Conservation (phyloP, 2,888 invertebrate species). For the Drosophila birchii region DNA sequence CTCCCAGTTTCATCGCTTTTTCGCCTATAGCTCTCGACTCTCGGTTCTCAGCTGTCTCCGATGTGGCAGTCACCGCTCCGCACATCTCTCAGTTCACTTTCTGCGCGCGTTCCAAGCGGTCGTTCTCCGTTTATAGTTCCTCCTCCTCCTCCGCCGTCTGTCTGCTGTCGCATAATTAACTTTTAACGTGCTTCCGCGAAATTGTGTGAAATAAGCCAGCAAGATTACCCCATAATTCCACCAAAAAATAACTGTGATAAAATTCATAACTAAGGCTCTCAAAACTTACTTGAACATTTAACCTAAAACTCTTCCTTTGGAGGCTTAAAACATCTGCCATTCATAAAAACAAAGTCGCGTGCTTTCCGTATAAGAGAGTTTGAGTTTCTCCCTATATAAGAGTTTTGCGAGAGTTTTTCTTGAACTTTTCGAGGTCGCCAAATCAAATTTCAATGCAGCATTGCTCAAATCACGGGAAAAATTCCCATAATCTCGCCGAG, state of each 20-base stretch:
- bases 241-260: constrained; percentile 46
- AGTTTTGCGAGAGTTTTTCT: constrained; percentile 46
- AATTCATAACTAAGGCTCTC: constrained; percentile 17
- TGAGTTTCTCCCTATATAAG: constrained; percentile 45
- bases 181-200: constrained; percentile 57
- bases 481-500: constrained; percentile 3
- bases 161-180: constrained; percentile 17
- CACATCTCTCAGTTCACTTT: constrained; percentile 65
- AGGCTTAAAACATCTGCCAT: constrained; percentile 10
- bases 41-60: constrained; percentile 28
- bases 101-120: constrained; percentile 66
- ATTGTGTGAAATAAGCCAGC: constrained; percentile 17
- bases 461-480: constrained; percentile 1
- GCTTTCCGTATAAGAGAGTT: constrained; percentile 51
- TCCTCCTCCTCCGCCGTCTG: constrained; percentile 9
- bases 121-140: constrained; percentile 48
- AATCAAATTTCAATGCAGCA: constrained; percentile 46
- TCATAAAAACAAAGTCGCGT: constrained; percentile 55
- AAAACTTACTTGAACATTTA: constrained; percentile 3
- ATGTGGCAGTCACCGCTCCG: constrained; percentile 3
- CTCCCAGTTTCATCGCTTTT: not conserved
- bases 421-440: constrained; percentile 58
- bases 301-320: not conserved
- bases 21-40: not conserved
- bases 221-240: constrained; percentile 10